Base-by-base conservation (phyloP, 2,888 invertebrate genomes). In the Osmoderma eremita region DNA sequence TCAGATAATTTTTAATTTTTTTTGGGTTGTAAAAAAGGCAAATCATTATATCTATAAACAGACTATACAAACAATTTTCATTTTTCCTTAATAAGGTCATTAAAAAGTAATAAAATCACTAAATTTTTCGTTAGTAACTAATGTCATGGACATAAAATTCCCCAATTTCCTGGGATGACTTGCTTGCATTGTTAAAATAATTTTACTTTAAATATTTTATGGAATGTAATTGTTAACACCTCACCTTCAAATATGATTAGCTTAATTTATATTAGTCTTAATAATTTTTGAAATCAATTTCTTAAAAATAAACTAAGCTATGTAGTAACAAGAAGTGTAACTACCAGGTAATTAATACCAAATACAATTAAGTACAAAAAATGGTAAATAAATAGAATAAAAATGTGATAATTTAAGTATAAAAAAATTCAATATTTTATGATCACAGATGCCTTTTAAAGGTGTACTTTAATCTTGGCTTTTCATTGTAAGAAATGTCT, bases 361-460 rank as follows among this genome's bases (percentile, higher is more conserved):
- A 38, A 38, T 36, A 18, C 0, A 38, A 53, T 38, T 53, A 36
- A 53, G 53, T 53, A 53, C 38, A 38, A 53, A 49, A 51, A 13
- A 30, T 6, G 18, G 12, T 42, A 51, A 51, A 58, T 42, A 58
- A 42, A 58, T 42, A 58, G 15, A 24, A 58, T 15, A 42, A 58
- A 15, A 22, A 22, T 51, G 30, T 17, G 24, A 56, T 41, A 56
- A 38, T 8, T n/a, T 30, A 10, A 49, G 15, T 38, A 50, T 38
- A 42, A 36, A 58, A 15, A 56, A 38, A 18, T 49, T 48, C 49
- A 65, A 65, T 65, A 58, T 58, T 15, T 64, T 49, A 38, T 5
- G 45, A 65, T 65, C 65, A 65, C 65, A 65, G 65, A 54, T 65
- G 65, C 17, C 13, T 56, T 39, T 42, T 13, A 17, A 15, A 53